Base-by-base conservation (phyloP, 2,113 vertebrate species). In the Perccottus glenii region DNA sequence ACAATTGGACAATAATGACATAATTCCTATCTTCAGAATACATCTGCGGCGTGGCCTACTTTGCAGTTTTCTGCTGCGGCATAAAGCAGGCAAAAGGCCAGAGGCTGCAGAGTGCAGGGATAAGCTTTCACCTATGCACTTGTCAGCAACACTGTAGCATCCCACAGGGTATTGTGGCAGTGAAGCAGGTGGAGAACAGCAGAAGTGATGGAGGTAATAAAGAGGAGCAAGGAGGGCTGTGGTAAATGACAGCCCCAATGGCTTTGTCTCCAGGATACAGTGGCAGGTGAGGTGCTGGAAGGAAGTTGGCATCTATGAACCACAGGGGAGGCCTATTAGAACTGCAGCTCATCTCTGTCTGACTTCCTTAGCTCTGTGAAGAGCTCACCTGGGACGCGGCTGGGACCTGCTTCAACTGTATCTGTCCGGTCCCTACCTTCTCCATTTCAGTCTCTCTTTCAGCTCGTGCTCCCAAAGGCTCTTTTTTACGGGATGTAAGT, bases 261-360 rank as follows among this genome's bases (percentile, higher is more conserved):
- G 74, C 58, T 82, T 77, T 77, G 88, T 92, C 87, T 91, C 90
- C 60, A 88, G 83, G 90, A 90, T 75, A 92, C 83, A 64, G 59
- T 69, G 67, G 65, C 69, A 72, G 51, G 64, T 42, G 67, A 60
- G 65, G 33, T 67, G 71, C 60, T 44, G 49, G 64, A 64, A 69
- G 67, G 74, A 76, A 67, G 72, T 70, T 48, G 48, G 72, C 40
- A 16, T 79, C 60, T 67, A 58, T 48, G 9, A 70, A 64, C 61
- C 75, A 51, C 72, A 71, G 5, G 80, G 77, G 86, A 84, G 63
- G 66, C 81, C 82, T 46, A 81, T 86, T 85, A 86, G 74, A 60
- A 70, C 51, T 36, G 57, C 32, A 73, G 64, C 60, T 60, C 82
- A 73, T 73, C 51, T 56, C 70, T 27, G 65, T 69, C 84, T 79